phyloP scores from a whole-genome alignment of 2,797 vertebrate species.

The Xenopus petersii region DNA sequence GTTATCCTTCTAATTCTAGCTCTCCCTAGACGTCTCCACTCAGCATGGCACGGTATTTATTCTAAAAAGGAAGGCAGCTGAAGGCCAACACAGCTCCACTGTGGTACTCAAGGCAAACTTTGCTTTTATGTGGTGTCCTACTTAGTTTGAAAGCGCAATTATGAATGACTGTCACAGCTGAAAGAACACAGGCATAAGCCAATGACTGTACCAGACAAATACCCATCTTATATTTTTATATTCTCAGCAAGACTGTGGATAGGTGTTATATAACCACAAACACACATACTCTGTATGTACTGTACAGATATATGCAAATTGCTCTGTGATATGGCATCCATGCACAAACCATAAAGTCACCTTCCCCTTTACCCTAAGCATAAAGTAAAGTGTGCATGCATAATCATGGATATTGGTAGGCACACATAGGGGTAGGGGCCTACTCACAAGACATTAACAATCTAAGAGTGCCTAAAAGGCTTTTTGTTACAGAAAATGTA shows the following conservation, averaged over 20 bases:
- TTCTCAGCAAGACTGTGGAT: not conserved
- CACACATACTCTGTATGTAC: too few relatives aligned
- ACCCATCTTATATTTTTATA: conserved; percentile 37
- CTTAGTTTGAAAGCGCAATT: conserved; percentile 33
- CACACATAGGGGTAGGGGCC: too few relatives aligned
- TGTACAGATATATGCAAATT: too few relatives aligned
- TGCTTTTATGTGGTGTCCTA: conserved; percentile 5
- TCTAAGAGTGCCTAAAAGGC: too few relatives aligned
- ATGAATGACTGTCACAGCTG: conserved; percentile 30
- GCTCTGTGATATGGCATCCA: too few relatives aligned
- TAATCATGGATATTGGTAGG: too few relatives aligned
- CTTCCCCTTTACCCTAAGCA: too few relatives aligned
- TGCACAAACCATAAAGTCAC: too few relatives aligned
- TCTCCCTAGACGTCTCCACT: not conserved
- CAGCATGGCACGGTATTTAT: not conserved
- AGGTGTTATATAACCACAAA: not conserved
- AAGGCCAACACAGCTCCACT: conserved; percentile 27
- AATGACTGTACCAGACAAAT: conserved; percentile 27
- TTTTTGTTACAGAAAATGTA: too few relatives aligned
- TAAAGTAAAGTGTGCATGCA: too few relatives aligned
- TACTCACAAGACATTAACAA: too few relatives aligned
- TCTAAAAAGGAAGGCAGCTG: conserved; percentile 3
- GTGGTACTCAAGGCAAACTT: conserved; percentile 26
- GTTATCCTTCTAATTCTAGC: conserved; percentile 20
- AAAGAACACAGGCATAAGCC: conserved; percentile 25